Evolutionary conservation across 2,797 vertebrate species (phyloP), one percentile per base, ranked within the genome.

Genomic region (Holocentrus rufus): DNA sequence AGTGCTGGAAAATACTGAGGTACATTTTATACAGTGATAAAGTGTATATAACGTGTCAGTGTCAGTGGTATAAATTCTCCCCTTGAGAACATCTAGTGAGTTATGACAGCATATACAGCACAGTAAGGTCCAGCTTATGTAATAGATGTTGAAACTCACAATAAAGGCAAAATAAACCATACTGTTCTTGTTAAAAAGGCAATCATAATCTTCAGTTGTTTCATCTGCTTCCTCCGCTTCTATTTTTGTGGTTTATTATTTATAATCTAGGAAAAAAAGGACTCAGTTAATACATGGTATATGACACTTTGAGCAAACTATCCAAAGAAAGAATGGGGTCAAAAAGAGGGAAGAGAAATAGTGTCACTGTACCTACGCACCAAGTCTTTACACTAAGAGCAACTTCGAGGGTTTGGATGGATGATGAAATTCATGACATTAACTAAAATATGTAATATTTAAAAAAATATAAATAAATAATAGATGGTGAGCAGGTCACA

Each of bases 361-460:
- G 23, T 36, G n/a, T 7, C 50, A 17, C 18, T 22, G 8, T 56
- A 79, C 68, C 47, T 82, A 90, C 85, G 59, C 70, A n/a, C 36
- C 44, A 60, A 39, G 22, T 57, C 27, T 56, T 75, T n/a, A 65
- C 11, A 56, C 65, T 87, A 91, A 78, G 74, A 88, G 31, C 74
- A 89, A 70, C 67, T 83, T 79, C 74, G 83, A 83, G 20, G 83
- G 79, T 88, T 91, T 92, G 63, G 79, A 85, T 71, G 80, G 81
- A 83, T 88, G 80, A 80, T 90, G 73, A 69, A 89, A 82, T 74
- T 89, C 89, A 79, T 86, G 69, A 91, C 88, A 87, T 90, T 44
- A 80, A 91, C 90, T 92, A 69, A 76, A 85, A 90, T 55, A 71
- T 77, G 65, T 25, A 62, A 30, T 3, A n/a, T n/a, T 31, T 31